Evolutionary conservation across 2,888 invertebrate species (phyloP), one percentile per base, ranked within the genome.

Genomic region (Pyrrhia umbra): DNA sequence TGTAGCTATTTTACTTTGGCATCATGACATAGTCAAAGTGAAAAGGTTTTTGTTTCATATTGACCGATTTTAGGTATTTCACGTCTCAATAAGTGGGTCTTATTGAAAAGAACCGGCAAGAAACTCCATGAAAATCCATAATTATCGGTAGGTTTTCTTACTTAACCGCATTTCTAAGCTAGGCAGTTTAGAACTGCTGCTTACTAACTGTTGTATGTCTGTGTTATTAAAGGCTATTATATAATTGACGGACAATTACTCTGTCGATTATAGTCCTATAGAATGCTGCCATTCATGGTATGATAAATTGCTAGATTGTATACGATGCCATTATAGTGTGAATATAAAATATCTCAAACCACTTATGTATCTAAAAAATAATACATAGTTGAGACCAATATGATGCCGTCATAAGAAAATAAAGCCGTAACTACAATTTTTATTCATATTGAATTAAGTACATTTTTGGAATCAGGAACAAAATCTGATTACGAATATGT

Each of bases 251-350:
- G 8, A 3, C 46, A 47, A 61, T 70, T 34, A 47, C n/a, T 6
- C 3, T 8, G 52, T n/a, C 42, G 25, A 61, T 70, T 52, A 40
- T 27, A 15, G 23, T 50, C 47, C 9, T 13, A 21, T 69, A 16
- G 30, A 51, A 27, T 46, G 37, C 47, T 49, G 47, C 34, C 34
- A 34, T 34, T 13, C 34, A 34, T 34, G 34, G 13, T 21, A 34
- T 49, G n/a, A 23, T 45, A 40, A 34, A 18, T 43, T 9, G 9
- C 25, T 42, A 9, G 3, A 5, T 25, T 59, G 18, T 39, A 30
- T 30, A 39, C 27, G 43, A 9, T 0, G 2, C 16, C 13, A 40
- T 18, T 42, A 16, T 10, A 8, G 6, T 43, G 10, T 16, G 3
- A 20, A 20, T n/a, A 15, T 18, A 15, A 10, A 58, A 34, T 25